Base-by-base conservation (phyloP, 2,888 invertebrate species). In the Diarsia mendica region DNA sequence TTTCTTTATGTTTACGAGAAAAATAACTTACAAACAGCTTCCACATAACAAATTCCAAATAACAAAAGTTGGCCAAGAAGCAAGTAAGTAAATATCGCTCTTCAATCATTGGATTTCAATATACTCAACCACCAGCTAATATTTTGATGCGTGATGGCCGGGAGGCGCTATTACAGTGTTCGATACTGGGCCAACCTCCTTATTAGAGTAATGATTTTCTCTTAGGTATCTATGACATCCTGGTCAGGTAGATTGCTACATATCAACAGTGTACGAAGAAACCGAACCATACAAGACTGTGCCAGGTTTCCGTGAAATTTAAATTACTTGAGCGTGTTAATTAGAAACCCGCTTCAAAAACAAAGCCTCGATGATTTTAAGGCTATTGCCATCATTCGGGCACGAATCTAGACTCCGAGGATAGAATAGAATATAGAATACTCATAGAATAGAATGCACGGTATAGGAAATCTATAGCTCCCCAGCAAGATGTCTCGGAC, bases 151-250 rank as follows among this genome's bases (percentile, higher is more conserved):
- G 73, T 73, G 80, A 63, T 64, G 20, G 67, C 74, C 67, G 13
- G 55, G 20, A 67, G 80, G 63, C 8, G 10, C 8, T 48, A 70
- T 79, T 60, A 64, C n/a, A 51, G 51, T 15, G 58, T 79, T 64
- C 23, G 39, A n/a, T 72, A 53, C 44, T 48, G 49, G 20, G 48
- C 65, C 15, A 49, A 49, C 33, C 73, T 44, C 20, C 53, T 66
- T 33, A 66, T 79, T 61, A 79, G 61, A 46, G 28, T 49, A 28
- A 4, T 20, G 33, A 23, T 67, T 79, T 72, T 48, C 23, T 53
- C 46, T 61, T 60, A 64, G 63, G 20, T 63, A n/a, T 44, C 13
- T 63, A 55, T 20, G 44, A 67, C 44, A 46, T 18, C 23, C 6
- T 9, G 15, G 46, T 33, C 80, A 10, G 13, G 63, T 67, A 64